Conservation (phyloP, 2,113 vertebrate species). For the Noctilio leporinus region DNA sequence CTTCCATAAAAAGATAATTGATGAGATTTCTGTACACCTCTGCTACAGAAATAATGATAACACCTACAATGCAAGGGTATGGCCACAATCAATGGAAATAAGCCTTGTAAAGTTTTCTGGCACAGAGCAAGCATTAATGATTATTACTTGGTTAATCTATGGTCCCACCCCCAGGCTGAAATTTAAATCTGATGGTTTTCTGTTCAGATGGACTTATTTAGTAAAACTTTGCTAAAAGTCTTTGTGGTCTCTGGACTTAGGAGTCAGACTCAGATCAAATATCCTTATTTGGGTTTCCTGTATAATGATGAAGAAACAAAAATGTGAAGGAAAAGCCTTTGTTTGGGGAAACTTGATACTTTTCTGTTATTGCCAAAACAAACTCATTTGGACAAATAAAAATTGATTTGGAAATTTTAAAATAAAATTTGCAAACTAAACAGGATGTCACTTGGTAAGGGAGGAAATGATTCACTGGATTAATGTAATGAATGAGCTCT, state of each 20-base stretch:
- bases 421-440: constrained; percentile 64
- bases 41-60: neutral
- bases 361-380: constrained; percentile 60
- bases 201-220: neutral
- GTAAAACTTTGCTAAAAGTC: neutral
- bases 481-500: constrained; percentile 55
- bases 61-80: neutral
- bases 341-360: constrained; percentile 56
- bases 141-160: neutral
- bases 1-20: neutral
- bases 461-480: constrained; percentile 72
- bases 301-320: neutral
- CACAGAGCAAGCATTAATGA: neutral
- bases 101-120: neutral
- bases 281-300: constrained; percentile 52
- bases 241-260: neutral
- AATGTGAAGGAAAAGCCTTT: constrained; percentile 26
- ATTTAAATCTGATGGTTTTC: neutral
- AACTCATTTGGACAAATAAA: constrained; percentile 62
- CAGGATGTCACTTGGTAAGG: constrained; percentile 61
- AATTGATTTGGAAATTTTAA: constrained; percentile 66
- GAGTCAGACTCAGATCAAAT: neutral
- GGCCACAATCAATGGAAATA: neutral
- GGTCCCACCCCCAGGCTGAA: neutral
- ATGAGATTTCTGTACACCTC: neutral